Base-by-base conservation (phyloP, 2,797 vertebrate genomes). In the Aulostomus chinensis region DNA sequence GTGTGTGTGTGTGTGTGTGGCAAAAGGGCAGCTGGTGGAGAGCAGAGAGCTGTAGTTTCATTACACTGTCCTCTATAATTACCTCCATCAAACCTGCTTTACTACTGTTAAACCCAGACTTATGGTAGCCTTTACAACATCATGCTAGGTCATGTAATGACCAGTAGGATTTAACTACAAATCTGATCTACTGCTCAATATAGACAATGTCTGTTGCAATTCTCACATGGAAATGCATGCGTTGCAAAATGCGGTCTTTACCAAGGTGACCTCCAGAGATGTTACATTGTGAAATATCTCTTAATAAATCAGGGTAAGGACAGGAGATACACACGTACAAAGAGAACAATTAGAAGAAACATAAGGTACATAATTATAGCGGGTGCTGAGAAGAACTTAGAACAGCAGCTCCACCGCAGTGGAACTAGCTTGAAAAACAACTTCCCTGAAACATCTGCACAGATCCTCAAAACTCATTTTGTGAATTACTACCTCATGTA, bases 21-120 rank as follows among this genome's bases (percentile, higher is more conserved):
- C 59, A 57, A 58, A 34, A 68, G 36, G 61, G 52, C 48, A 78
- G 67, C 66, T 71, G 70, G 50, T 57, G 59, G 37, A 51, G 35
- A 68, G 15, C 60, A 31, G 56, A 43, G 48, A 57, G 59, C 70
- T 68, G 59, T 63, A 67, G 74, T 76, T 83, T 58, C 30, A 68
- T 70, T 74, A 54, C 60, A 73, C 34, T 14, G 33, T 65, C 47
- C 76, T 75, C 80, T 65, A 43, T 84, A 80, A 84, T 85, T 80
- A 77, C 56, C 49, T 28, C 48, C 68, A 58, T 76, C 59, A 68
- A 64, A 57, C 39, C 45, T 69, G 64, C 38, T 83, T 84, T 65
- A 73, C 62, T 34, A 63, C 63, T 59, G 28, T 53, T 61, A 59
- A 68, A 36, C 12, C 25, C 39, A 66, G 37, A 69, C 53, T 64